Evolutionary conservation across 2,113 vertebrate species (phyloP).

Genomic region (Lepus europaeus): DNA sequence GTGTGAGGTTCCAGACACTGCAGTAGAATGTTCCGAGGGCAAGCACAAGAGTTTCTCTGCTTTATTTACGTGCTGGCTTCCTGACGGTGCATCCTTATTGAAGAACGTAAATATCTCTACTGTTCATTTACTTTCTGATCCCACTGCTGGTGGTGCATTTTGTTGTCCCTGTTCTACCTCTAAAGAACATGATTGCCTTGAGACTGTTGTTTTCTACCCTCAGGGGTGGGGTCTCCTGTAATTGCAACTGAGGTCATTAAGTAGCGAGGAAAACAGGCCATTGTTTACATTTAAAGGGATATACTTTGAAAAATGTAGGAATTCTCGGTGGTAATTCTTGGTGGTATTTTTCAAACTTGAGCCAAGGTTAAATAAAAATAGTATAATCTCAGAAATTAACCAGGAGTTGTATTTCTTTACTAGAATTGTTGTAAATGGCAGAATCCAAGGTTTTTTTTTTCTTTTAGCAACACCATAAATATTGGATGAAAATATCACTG

Average conservation of each 20-base stretch:
- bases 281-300: conserved; percentile 52
- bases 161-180: neutral
- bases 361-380: neutral
- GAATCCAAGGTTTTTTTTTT: neutral
- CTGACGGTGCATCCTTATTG: conserved; percentile 72
- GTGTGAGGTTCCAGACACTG: conserved; percentile 79
- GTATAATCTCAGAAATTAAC: conserved; percentile 18
- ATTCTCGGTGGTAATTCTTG: conserved; percentile 28
- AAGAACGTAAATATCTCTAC: conserved; percentile 76
- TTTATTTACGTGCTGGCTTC: conserved; percentile 80
- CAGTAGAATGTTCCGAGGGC: conserved; percentile 76
- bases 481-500: conserved; percentile 47
- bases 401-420: conserved; percentile 10
- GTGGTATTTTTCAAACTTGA: neutral
- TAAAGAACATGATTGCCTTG: conserved; percentile 69
- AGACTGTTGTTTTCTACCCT: conserved; percentile 54
- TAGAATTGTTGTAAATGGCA: neutral
- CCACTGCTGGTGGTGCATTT: conserved; percentile 44
- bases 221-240: neutral
- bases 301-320: conserved; percentile 18
- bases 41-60: conserved; percentile 64
- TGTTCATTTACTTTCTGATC: conserved; percentile 80
- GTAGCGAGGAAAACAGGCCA: conserved; percentile 46
- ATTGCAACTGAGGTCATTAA: conserved; percentile 56
- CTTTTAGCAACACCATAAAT: conserved; percentile 16